Conservation (phyloP, 2,113 vertebrate species). For the Uria lomvia region DNA sequence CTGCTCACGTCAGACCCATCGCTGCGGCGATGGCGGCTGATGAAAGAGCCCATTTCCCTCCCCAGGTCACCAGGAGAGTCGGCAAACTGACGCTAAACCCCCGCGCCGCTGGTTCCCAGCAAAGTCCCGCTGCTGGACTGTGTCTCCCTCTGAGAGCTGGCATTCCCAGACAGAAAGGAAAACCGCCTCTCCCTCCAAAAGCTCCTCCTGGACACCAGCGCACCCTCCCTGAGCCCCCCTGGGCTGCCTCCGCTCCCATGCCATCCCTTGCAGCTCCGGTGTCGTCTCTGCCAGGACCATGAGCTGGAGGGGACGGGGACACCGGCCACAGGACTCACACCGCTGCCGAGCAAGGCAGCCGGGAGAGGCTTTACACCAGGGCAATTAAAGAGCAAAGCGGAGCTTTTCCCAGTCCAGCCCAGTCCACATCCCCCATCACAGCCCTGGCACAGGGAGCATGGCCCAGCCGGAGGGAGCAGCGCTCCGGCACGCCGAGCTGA, state of each 20-base stretch:
- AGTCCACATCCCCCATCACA: background rate
- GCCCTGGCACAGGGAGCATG: background rate
- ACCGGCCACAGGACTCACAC: background rate
- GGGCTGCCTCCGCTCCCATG: accelerated
- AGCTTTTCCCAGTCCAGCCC: background rate
- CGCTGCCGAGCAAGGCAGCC: background rate
- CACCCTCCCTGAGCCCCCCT: accelerated
- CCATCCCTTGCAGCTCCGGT: background rate
- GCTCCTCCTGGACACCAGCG: background rate
- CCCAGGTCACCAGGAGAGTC: background rate
- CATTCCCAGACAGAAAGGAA: background rate
- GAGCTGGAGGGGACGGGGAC: background rate
- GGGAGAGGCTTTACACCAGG: background rate
- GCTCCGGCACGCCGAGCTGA: accelerated
- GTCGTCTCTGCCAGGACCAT: accelerated
- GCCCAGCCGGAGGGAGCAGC: accelerated
- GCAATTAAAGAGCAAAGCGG: background rate
- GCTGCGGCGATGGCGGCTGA: background rate
- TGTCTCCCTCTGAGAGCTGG: background rate
- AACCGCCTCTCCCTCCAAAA: background rate
- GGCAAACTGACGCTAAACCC: background rate
- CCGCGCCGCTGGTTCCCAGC: background rate
- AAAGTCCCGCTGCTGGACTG: background rate
- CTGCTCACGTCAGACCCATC: background rate
- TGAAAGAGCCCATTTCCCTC: background rate